These are phyloP conservation scores for Tachina grossa DNA, from an alignment of 2,888 invertebrate species.

Conservation along the genomic window DNA sequence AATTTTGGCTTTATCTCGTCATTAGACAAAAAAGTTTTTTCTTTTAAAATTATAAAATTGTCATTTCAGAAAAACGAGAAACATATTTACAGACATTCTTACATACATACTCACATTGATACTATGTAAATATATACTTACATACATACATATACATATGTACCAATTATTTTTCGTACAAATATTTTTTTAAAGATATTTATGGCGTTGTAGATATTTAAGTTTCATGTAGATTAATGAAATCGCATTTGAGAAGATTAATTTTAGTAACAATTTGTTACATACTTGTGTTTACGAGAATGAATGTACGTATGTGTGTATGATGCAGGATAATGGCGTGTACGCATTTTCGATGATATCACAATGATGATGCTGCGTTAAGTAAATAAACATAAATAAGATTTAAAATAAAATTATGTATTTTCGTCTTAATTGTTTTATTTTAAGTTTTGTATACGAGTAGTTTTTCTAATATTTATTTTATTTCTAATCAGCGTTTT, in stretches of 20 bases:
- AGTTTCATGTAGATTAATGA: slow-evolving; percentile 41
- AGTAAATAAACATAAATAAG: slow-evolving; percentile 49
- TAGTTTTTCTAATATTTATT: neutral
- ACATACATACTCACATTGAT: no score
- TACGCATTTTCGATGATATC: slow-evolving; percentile 21
- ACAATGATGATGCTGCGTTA: neutral
- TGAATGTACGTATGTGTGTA: neutral
- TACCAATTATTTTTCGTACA: slow-evolving; percentile 3
- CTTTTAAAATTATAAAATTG: slow-evolving; percentile 29
- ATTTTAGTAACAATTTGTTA: slow-evolving; percentile 27
- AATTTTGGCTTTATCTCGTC: slow-evolving; percentile 78
- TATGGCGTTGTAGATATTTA: slow-evolving; percentile 39
- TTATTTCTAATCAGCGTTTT: slow-evolving; percentile 34
- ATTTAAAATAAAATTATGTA: slow-evolving; percentile 50
- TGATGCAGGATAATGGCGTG: slow-evolving; percentile 48
- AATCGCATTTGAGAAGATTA: slow-evolving; percentile 35
- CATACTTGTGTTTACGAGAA: neutral
- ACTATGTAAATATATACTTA: no score
- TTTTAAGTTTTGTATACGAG: slow-evolving; percentile 32
- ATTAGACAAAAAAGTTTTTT: slow-evolving; percentile 75
- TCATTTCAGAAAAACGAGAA: slow-evolving; percentile 57
- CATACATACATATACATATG: neutral
- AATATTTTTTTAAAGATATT: slow-evolving; percentile 42
- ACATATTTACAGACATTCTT: neutral
- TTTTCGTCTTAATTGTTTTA: slow-evolving; percentile 60